Conservation (phyloP, 2,797 vertebrate species). For the Catamblyrhynchus diadema region DNA sequence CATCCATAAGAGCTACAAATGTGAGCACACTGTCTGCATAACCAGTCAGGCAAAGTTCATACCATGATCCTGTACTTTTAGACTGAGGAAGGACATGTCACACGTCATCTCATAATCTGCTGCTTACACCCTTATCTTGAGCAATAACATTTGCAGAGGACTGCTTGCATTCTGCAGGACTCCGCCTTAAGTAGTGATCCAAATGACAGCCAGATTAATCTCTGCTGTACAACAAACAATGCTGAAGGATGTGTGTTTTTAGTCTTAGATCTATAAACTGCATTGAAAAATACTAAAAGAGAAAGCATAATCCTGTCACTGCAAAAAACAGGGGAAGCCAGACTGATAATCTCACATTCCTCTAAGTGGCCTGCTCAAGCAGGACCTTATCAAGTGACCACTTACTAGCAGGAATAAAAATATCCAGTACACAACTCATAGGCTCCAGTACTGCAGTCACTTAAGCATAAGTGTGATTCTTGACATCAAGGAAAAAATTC, state of each 20-base stretch:
- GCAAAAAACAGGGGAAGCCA: neutral
- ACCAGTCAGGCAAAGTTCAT: slow-evolving; percentile 42
- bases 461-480: neutral
- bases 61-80: slow-evolving; percentile 63
- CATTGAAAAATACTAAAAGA: neutral
- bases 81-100: slow-evolving; percentile 53
- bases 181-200: slow-evolving; percentile 16
- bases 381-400: neutral
- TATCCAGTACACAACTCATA: neutral
- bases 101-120: slow-evolving; percentile 47
- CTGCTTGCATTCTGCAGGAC: slow-evolving; percentile 4
- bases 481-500: neutral
- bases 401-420: neutral
- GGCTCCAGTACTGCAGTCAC: neutral
- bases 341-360: neutral
- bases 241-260: neutral
- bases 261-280: neutral
- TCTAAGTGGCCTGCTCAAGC: neutral
- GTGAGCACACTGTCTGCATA: neutral
- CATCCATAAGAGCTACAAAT: neutral
- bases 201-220: neutral
- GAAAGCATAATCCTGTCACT: neutral
- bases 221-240: neutral
- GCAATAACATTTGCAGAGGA: slow-evolving; percentile 51
- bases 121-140: slow-evolving; percentile 60